Base-by-base conservation (phyloP, 92 coral and sea anemone species). In the Palythoa caribaeorum region DNA sequence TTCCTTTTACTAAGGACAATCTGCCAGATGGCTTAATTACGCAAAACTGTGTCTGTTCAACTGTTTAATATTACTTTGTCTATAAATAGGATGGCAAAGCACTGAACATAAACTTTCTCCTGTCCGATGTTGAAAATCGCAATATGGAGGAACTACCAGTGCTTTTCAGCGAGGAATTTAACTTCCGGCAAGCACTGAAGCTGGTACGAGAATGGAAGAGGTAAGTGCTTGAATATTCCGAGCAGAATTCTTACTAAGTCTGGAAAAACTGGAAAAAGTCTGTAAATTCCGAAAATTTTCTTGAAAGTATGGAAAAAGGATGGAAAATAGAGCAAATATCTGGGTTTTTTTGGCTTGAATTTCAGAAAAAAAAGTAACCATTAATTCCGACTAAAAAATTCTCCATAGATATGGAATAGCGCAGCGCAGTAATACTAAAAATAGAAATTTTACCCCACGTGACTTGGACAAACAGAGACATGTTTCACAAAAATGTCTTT, bases 111-210 rank as follows among this genome's bases (percentile, higher is more conserved):
- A 95, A 92, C 70, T 94, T 97, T 86, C 88, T 86, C 86, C 79
- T 92, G 83, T 77, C 92, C 10, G 97, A 97, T 85, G 88, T 95
- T 28, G 89, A 92, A n/a, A 92, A 79, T 90, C 81, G 87, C 73
- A 94, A 90, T 90, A 79, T 87, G 47, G 95, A 92, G 15, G 95
- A 95, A 38, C 76, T 94, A 83, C 97, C 98, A 11, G 52, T 38
- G 73, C 84, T 95, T 39, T 88, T 97, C 50, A 89, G 83, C 60
- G 91, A 76, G 83, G 93, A 91, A 6, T 88, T 89, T 77, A 93
- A 95, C 89, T 79, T 91, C 37, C 90, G 88, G 69, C 99, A 97
- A 84, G 96, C 90, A 6, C 74, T 81, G 80, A 83, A 92, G 52
- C 85, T 97, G 69, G 78, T 87, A 35, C 80, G 80, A 12, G 84